Conservation (phyloP, 2,888 invertebrate genomes). For the Rapana venosa region DNA sequence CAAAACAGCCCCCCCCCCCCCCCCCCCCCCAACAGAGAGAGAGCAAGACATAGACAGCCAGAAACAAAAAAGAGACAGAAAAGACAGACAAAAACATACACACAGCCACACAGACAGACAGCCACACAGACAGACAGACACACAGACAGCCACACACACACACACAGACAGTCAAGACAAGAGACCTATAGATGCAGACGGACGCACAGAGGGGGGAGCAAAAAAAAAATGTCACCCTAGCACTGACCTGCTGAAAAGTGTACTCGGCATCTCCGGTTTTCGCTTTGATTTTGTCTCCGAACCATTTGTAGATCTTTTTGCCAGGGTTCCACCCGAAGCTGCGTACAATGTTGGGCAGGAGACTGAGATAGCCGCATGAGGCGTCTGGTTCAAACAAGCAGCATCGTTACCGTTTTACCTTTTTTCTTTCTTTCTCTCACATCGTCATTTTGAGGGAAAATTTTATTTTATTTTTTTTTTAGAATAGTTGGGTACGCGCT, state of each 20-base stretch:
- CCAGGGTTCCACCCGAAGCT: conserved; percentile 73
- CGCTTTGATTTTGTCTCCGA: conserved; percentile 65
- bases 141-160: background rate
- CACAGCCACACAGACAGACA: background rate
- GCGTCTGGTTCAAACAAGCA: conserved; percentile 14
- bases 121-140: background rate
- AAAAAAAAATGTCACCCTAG: no score
- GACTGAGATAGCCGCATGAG: conserved; percentile 60
- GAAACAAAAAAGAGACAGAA: background rate
- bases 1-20: no score
- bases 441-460: no score
- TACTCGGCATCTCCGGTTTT: conserved; percentile 63
- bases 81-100: background rate
- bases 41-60: background rate
- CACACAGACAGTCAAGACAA: background rate
- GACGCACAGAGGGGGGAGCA: no score
- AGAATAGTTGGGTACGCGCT: no score
- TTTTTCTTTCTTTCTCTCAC: no score
- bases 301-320: conserved; percentile 66
- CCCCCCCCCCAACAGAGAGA: no score
- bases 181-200: background rate
- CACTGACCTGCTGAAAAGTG: conserved; percentile 63
- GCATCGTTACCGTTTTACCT: no score
- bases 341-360: conserved; percentile 66
- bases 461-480: no score